These are phyloP conservation scores for Neosilurus hyrtlii DNA, from an alignment of 2,797 vertebrate genomes.

Conservation along the genomic window DNA sequence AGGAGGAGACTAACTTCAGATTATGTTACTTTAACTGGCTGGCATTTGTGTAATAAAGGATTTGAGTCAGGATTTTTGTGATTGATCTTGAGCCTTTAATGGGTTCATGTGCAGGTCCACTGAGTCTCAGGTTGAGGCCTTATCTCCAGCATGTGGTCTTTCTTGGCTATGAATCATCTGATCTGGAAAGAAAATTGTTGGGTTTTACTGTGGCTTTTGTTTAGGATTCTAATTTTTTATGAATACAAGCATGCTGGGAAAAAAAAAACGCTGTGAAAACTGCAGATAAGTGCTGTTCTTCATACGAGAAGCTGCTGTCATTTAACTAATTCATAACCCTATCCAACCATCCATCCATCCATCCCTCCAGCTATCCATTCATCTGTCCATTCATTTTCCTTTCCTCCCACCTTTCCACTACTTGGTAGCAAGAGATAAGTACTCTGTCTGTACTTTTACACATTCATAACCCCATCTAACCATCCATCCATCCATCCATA, in stretches of 20 bases:
- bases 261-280: background rate
- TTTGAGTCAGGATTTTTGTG: background rate
- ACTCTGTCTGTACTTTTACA: too few relatives aligned
- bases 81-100: constrained; percentile 10
- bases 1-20: background rate
- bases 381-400: too few relatives aligned
- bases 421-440: too few relatives aligned
- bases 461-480: background rate
- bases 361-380: too few relatives aligned
- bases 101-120: background rate
- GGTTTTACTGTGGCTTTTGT: background rate
- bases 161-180: constrained; percentile 6
- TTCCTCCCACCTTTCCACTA: too few relatives aligned
- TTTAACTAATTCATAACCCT: background rate
- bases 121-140: constrained; percentile 14
- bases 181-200: constrained; percentile 2
- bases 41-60: background rate
- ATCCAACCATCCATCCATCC: background rate
- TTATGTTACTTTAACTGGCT: background rate
- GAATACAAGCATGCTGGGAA: background rate
- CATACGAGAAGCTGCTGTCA: background rate
- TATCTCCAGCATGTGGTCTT: constrained; percentile 6
- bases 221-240: background rate
- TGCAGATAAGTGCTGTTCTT: background rate
- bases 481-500: background rate